Evolutionary conservation across 2,113 vertebrate species (phyloP), one percentile per base, ranked within the genome.

Genomic region (Rhabdomys dilectus): DNA sequence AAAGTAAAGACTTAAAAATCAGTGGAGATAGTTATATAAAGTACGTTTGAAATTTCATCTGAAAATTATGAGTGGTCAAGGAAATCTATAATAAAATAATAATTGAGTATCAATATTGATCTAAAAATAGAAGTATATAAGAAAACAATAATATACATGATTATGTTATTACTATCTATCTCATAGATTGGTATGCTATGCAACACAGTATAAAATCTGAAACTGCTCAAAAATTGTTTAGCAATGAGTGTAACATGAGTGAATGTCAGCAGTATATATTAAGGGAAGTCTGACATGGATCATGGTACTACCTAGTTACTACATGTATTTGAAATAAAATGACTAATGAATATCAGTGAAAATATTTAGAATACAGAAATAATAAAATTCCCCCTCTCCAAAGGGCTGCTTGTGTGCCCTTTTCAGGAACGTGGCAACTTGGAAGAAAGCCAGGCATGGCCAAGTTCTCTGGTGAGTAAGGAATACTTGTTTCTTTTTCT

Each of bases 351-450:
- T 36, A 51, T 19, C 34, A 36, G 7, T 80, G 31, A 21, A 81
- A 81, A 56, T 81, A 56, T 56, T 53, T 19, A 11, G 7, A 56
- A 10, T n/a, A 2, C 11, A n/a, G 8, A 34, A 36, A 80, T 36
- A 56, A 56, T 81, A 81, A 53, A 1, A 51, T 51, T 51, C 48
- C 48, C 97, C 98, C 98, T 98, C 97, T 98, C 97, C 95, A 86
- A 11, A 82, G 96, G 87, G 90, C 70, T 34, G 8, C 0, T 34
- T 22, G 56, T 51, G 51, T 98, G 97, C 98, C 87, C 39, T 7
- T 73, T 66, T 92, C 66, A 48, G 94, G 98, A 98, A 97, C 95
- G 98, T 97, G 98, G 97, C 98, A 98, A 77, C 98, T 98, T 98
- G 98, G 97, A 90, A 98, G 45, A 98, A 0, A 11, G 97, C 9